These are phyloP conservation scores for Lampropteryx suffumata DNA, from an alignment of 2,888 invertebrate genomes.

Conservation along the genomic window DNA sequence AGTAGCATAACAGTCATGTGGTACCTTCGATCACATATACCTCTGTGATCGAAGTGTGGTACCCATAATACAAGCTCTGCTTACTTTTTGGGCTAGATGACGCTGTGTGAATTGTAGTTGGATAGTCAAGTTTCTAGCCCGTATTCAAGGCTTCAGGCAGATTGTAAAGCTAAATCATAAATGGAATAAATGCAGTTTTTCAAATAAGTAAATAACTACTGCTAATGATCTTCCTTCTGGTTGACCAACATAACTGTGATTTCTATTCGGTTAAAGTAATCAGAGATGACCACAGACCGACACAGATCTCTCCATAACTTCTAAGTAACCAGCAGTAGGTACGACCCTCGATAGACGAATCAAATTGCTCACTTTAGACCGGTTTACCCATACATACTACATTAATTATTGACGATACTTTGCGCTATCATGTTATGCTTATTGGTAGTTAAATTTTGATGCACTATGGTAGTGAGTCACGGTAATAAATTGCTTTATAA, in stretches of 20 bases:
- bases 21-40: too few species aligned
- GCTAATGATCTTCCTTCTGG: slow-evolving; percentile 39
- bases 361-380: slow-evolving; percentile 53
- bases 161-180: slow-evolving; percentile 10
- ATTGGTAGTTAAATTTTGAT: slow-evolving; percentile 53
- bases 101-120: too few species aligned
- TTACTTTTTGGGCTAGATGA: too few species aligned
- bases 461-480: slow-evolving; percentile 66
- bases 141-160: too few species aligned
- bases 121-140: too few species aligned
- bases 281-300: slow-evolving; percentile 66
- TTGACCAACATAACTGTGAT: slow-evolving; percentile 50
- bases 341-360: slow-evolving; percentile 57
- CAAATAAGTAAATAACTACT: slow-evolving; percentile 31
- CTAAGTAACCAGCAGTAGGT: slow-evolving; percentile 49
- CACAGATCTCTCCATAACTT: slow-evolving; percentile 55
- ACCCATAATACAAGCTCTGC: too few species aligned
- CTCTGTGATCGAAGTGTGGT: too few species aligned
- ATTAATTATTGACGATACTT: slow-evolving; percentile 44
- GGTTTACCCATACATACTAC: slow-evolving; percentile 41
- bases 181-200: slow-evolving; percentile 19
- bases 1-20: too few species aligned
- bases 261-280: slow-evolving; percentile 61
- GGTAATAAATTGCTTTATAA: slow-evolving; percentile 69
- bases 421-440: slow-evolving; percentile 39